Conservation (phyloP, 2,888 invertebrate genomes). For the Drosophila ezoana region DNA sequence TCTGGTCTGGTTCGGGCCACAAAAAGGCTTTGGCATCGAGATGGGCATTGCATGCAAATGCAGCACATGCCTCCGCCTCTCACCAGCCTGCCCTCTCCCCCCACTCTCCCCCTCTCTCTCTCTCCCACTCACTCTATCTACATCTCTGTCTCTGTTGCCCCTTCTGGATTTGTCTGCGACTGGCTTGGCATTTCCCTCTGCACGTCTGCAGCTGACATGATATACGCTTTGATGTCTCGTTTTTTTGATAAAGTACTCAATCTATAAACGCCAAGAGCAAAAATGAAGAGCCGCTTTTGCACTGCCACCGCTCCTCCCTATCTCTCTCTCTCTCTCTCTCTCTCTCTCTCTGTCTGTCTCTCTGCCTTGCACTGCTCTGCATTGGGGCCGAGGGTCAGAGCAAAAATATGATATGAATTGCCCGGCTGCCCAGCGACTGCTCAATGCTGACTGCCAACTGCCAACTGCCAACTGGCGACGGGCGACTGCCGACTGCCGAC, state of each 20-base stretch:
- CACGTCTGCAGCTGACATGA: slow-evolving; percentile 73
- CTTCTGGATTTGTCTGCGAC: not conserved
- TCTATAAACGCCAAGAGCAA: slow-evolving; percentile 79
- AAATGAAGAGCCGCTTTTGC: slow-evolving; percentile 61
- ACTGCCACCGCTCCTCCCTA: slow-evolving; percentile 13
- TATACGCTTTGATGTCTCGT: slow-evolving; percentile 79
- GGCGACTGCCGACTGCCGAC: slow-evolving; percentile 17
- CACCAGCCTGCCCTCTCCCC: not conserved
- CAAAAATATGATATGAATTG: slow-evolving; percentile 76
- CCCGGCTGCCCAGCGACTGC: slow-evolving; percentile 45
- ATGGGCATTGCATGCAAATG: slow-evolving; percentile 50
- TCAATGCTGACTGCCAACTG: slow-evolving; percentile 37
- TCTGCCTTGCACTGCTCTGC: not conserved
- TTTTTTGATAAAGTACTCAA: slow-evolving; percentile 80
- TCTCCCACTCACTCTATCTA: not conserved
- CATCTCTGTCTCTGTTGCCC: not conserved
- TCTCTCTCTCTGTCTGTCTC: not conserved
- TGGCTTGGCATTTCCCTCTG: slow-evolving; percentile 27
- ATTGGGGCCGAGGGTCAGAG: slow-evolving; percentile 57
- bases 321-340: not conserved
- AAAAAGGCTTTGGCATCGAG: slow-evolving; percentile 23
- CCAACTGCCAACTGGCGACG: not conserved
- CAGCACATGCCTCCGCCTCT: slow-evolving; percentile 7
- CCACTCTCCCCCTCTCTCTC: not conserved
- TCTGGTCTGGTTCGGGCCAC: slow-evolving; percentile 7